Percentiles rank a stretch among this genome's conserved stretches.
These are phyloP conservation scores for Drosophila affinis DNA, from an alignment of 2,888 invertebrate genomes.

Conservation along the genomic window DNA sequence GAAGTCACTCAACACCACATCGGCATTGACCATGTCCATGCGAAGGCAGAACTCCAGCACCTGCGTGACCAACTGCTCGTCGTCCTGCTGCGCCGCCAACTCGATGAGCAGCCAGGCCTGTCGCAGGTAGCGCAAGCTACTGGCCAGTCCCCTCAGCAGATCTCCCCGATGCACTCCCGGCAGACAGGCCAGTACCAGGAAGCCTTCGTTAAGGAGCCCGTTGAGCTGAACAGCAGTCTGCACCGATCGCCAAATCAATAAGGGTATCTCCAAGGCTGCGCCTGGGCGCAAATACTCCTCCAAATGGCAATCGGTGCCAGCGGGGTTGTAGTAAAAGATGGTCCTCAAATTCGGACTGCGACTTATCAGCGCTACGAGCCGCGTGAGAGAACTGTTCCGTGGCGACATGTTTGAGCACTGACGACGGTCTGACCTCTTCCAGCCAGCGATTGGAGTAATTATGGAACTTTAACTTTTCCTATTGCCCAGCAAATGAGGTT, in stretches of 20 bases:
- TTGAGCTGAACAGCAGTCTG: slow-evolving; percentile 7
- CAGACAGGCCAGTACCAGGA: slow-evolving; percentile 55
- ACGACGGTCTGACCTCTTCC: background rate
- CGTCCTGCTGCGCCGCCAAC: slow-evolving; percentile 19
- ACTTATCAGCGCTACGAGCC: slow-evolving; percentile 9
- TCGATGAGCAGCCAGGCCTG: slow-evolving; percentile 57
- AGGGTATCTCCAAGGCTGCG: slow-evolving; percentile 34
- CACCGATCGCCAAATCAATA: slow-evolving; percentile 46
- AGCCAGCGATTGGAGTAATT: background rate
- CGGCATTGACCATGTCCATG: slow-evolving; percentile 55
- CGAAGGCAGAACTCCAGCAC: slow-evolving; percentile 44
- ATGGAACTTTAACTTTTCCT: background rate
- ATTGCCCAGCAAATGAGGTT: background rate
- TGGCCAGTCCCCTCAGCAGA: slow-evolving; percentile 28
- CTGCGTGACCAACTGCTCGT: slow-evolving; percentile 8
- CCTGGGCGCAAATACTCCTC: slow-evolving; percentile 5
- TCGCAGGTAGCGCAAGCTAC: slow-evolving; percentile 42
- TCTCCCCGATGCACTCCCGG: slow-evolving; percentile 43
- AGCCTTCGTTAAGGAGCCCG: slow-evolving; percentile 34
- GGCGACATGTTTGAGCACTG: slow-evolving; percentile 6
- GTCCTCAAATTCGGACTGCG: slow-evolving; percentile 25
- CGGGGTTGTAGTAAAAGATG: slow-evolving; percentile 55
- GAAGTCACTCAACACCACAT: slow-evolving; percentile 42
- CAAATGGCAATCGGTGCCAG: slow-evolving; percentile 40
- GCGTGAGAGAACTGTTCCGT: background rate